phyloP scores from a whole-genome alignment of 1,140 invertebrate species.

The Psix sp. region DNA sequence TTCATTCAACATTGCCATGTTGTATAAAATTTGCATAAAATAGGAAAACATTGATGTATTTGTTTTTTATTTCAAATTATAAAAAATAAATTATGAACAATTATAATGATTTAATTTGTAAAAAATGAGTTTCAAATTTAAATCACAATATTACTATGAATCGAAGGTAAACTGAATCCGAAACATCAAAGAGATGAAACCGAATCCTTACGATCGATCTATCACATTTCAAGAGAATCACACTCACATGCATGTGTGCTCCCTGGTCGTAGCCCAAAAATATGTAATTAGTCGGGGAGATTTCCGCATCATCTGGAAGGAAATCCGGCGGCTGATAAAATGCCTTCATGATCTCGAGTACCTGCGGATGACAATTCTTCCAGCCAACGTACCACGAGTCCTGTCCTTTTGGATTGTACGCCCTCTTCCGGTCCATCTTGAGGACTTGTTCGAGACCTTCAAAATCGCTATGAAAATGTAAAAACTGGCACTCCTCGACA shows the following conservation, averaged over 20 bases:
- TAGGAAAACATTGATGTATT: too few species aligned
- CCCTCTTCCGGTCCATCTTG: slow-evolving; percentile 83
- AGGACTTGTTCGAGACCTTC: slow-evolving; percentile 87
- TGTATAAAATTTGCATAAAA: too few species aligned
- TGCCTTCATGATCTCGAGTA: slow-evolving; percentile 84
- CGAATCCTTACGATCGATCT: too few species aligned
- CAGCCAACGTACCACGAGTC: slow-evolving; percentile 94
- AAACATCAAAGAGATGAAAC: too few species aligned
- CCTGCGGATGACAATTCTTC: slow-evolving; percentile 91
- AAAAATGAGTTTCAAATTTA: too few species aligned
- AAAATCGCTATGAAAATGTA: slow-evolving; percentile 92
- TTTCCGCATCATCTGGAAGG: slow-evolving; percentile 91
- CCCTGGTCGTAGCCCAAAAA: slow-evolving; percentile 95
- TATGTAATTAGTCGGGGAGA: slow-evolving; percentile 93
- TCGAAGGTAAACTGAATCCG: too few species aligned
- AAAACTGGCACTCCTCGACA: slow-evolving; percentile 90
- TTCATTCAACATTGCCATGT: too few species aligned
- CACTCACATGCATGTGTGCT: slow-evolving; percentile 93
- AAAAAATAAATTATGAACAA: too few species aligned
- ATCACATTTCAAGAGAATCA: background rate
- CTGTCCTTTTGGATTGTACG: slow-evolving; percentile 79
- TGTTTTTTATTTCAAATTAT: too few species aligned
- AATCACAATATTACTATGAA: too few species aligned
- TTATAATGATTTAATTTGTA: too few species aligned
- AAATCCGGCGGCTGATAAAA: slow-evolving; percentile 92